Base-by-base conservation (phyloP, 2,797 vertebrate genomes). In the Dipus sagitta region DNA sequence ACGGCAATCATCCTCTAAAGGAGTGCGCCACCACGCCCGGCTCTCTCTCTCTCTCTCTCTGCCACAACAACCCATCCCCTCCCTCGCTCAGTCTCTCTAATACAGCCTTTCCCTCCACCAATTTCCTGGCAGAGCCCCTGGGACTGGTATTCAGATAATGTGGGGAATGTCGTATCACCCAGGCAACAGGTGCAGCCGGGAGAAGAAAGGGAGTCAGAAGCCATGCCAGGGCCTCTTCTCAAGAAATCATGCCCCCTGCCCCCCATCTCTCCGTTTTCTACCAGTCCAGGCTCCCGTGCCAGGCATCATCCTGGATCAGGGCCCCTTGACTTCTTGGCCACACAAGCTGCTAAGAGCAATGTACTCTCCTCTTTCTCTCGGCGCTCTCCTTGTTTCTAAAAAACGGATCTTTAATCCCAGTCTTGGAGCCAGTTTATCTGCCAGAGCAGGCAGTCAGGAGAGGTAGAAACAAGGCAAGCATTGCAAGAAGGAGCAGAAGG, bases 71-170 rank as follows among this genome's bases (percentile, higher is more conserved):
- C 62, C 60, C 64, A 13, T 54, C 62, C 47, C 30, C 10, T 8
- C 58, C 47, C 34, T 42, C 6, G 13, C 71, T 34, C 75, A 62
- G 72, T 32, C 32, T 26, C 76, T 52, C 23, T 23, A 62, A 47
- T 0, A 28, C 60, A 47, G 87, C 21, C 32, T 86, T 32, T 81
- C 70, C 62, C 58, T 47, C 5, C 47, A 47, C 75, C 34, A 65
- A 70, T 92, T 92, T 93, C 86, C 87, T 86, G 78, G 90, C 90
- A 97, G 94, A 96, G 74, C 92, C 95, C 86, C 95, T 18, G 60
- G 65, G 90, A 84, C 92, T 94, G 95, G 95, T 94, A 96, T 97
- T 95, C 94, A 83, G 90, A 93, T 95, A 97, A 97, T 96, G 95
- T 82, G 70, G 84, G 68, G 95, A 97, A 97, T 96, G 96, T 76